A percentile compares a stretch with the other conserved stretches of the same genome.
These are phyloP conservation scores for Yponomeuta cagnagella DNA, from an alignment of 2,888 invertebrate genomes.

Conservation along the genomic window DNA sequence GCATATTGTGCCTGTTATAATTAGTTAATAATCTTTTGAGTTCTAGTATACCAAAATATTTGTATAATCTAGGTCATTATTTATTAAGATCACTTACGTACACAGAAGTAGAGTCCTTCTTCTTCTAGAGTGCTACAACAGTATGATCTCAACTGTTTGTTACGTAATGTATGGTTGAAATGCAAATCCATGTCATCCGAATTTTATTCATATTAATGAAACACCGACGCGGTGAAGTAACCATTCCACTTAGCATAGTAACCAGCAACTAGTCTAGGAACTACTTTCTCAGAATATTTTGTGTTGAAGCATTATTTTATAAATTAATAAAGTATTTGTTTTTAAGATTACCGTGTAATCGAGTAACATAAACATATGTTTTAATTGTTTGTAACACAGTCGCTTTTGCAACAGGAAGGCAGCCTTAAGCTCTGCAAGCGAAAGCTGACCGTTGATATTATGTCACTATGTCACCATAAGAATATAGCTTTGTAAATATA, in stretches of 20 bases:
- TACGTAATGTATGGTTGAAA: constrained; percentile 10
- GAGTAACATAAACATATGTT: constrained; percentile 9
- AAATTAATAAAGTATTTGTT: constrained; percentile 22
- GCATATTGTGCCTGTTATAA: constrained; percentile 38
- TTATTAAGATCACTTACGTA: constrained; percentile 51
- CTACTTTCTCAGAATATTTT: constrained; percentile 41
- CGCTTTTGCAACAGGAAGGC: constrained; percentile 40
- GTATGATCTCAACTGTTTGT: constrained; percentile 56
- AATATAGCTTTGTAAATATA: constrained; percentile 53
- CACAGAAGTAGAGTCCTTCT: constrained; percentile 27
- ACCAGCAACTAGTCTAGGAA: constrained; percentile 67
- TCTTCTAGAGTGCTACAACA: constrained; percentile 44
- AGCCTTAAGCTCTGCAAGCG: constrained; percentile 32
- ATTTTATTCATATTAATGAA: constrained; percentile 21
- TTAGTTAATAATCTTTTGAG: constrained; percentile 33
- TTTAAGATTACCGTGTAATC: constrained; percentile 16
- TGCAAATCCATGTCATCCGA: constrained; percentile 6
- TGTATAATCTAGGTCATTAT: constrained; percentile 66
- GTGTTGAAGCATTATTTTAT: constrained; percentile 29
- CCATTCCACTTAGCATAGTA: constrained; percentile 61
- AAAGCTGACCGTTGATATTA: constrained; percentile 35
- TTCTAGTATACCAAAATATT: constrained; percentile 70
- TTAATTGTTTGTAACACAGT: constrained; percentile 48
- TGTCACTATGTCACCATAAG: constrained; percentile 42
- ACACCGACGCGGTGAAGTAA: constrained; percentile 17